Evolutionary conservation across 1,140 invertebrate genomes (phyloP), one percentile per base, ranked within the genome.

Genomic region (Lycorma delicatula): DNA sequence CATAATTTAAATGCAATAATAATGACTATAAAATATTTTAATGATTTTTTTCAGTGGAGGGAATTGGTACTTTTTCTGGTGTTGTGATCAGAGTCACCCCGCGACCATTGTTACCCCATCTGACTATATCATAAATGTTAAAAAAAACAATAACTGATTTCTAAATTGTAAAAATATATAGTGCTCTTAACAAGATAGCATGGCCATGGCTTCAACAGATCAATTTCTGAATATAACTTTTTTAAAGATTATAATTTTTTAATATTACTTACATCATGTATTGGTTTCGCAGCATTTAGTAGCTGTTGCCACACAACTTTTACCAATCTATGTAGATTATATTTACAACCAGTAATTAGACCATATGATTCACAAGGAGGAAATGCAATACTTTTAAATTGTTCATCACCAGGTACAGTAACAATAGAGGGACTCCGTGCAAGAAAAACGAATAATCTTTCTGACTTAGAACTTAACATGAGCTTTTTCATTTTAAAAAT

Each of bases 351-450:
- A 0, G 61, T 54, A 9, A 69, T 63, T 7, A 60, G 61, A 5
- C 67, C 61, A 3, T 68, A 66, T 4, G 72, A 65, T 18, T 79
- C 74, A 61, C 81, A 83, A 46, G 73, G 70, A 9, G 81, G 79
- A 65, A 83, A 77, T 3, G 68, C 67, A 1, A 84, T 74, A 23
- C 66, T 68, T 1, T 69, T 63, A 60, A 77, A 81, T 34, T 79
- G 64, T 3, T 70, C 65, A 54, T 73, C 66, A 65, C 77, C 71
- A 72, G 81, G 64, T 31, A 83, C 71, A 74, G 65, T 36, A 27
- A 87, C 64, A n/a, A 74, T 71, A 51, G 81, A 84, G 0, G 87
- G 86, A 1, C 76, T 77, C 79, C 82, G 86, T 62, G 79, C 78
- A 41, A 89, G 74, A 44, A 89, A 78, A 2, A 87, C 66, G 34